Conservation (phyloP, 2,113 vertebrate genomes). For the Psilopogon haemacephalus region DNA sequence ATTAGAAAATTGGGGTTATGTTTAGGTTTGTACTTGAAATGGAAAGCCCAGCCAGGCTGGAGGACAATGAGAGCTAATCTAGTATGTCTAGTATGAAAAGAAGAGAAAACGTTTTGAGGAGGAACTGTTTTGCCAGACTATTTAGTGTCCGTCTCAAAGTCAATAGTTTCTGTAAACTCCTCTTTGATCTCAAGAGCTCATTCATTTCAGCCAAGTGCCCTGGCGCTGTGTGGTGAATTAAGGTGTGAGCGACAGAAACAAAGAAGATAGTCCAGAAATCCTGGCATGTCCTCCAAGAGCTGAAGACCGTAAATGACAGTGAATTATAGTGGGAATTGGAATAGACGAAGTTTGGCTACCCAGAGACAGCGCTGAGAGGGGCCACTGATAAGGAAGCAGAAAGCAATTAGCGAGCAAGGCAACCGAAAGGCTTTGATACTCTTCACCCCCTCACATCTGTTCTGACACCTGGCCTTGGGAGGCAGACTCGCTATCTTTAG, state of each 20-base stretch:
- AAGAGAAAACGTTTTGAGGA: background rate
- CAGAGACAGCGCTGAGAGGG: too few species aligned
- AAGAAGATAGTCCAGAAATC: background rate
- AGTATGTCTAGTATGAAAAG: background rate
- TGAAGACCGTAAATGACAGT: background rate
- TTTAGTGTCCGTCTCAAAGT: background rate
- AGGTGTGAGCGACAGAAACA: background rate
- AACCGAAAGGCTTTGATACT: too few species aligned
- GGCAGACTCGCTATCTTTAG: too few species aligned
- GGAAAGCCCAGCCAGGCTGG: background rate
- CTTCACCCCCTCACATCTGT: too few species aligned
- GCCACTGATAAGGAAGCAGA: too few species aligned
- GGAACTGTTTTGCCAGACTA: background rate
- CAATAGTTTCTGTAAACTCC: background rate
- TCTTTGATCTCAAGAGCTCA: background rate
- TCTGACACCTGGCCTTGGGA: too few species aligned
- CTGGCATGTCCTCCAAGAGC: background rate
- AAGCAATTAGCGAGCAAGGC: too few species aligned
- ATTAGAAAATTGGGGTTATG: background rate
- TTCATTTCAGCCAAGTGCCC: background rate
- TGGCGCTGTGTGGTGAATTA: background rate
- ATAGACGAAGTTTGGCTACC: too few species aligned
- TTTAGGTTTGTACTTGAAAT: background rate
- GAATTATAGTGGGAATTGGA: too few species aligned
- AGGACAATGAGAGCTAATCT: background rate